Percentiles rank a stretch among this genome's conserved stretches.
These are phyloP conservation scores for Lithophane ornitopus DNA, from an alignment of 2,888 invertebrate genomes.

Conservation along the genomic window DNA sequence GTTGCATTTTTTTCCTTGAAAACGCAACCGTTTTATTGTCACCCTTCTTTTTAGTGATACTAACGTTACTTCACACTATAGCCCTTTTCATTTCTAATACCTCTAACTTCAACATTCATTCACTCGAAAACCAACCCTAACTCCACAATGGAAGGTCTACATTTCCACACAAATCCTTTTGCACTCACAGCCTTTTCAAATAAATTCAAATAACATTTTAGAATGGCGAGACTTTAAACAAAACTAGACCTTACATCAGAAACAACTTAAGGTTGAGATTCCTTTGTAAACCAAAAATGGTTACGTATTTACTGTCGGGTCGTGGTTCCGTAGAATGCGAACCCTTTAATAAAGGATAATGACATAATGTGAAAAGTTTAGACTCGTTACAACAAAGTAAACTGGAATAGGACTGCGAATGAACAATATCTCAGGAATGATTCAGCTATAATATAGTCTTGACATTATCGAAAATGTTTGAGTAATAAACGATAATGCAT, in stretches of 20 bases:
- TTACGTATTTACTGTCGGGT: conserved; percentile 20
- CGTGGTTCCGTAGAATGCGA: conserved; percentile 54
- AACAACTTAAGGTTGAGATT: conserved; percentile 7
- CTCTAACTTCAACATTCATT: background rate
- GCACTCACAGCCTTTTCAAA: background rate
- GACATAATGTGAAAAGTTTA: conserved; percentile 60
- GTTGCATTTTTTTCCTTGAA: conserved; percentile 69
- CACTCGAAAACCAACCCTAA: conserved; percentile 1
- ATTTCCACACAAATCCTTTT: background rate
- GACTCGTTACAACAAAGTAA: conserved; percentile 29
- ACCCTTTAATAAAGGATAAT: conserved; percentile 60
- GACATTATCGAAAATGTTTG: background rate
- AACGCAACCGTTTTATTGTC: conserved; percentile 70
- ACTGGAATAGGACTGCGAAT: conserved; percentile 21
- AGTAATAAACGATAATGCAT: background rate
- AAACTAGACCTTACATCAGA: rapidly evolving
- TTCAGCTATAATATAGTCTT: background rate
- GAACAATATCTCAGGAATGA: conserved; percentile 32
- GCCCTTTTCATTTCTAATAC: conserved; percentile 23
- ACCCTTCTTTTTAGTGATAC: conserved; percentile 69
- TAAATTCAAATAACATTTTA: conserved; percentile 24
- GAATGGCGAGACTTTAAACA: background rate
- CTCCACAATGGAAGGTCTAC: rapidly evolving
- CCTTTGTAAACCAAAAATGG: background rate
- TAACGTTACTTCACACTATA: conserved; percentile 69